Evolutionary conservation across 2,888 invertebrate species (phyloP).

Genomic region (Drosophila macrothrix): DNA sequence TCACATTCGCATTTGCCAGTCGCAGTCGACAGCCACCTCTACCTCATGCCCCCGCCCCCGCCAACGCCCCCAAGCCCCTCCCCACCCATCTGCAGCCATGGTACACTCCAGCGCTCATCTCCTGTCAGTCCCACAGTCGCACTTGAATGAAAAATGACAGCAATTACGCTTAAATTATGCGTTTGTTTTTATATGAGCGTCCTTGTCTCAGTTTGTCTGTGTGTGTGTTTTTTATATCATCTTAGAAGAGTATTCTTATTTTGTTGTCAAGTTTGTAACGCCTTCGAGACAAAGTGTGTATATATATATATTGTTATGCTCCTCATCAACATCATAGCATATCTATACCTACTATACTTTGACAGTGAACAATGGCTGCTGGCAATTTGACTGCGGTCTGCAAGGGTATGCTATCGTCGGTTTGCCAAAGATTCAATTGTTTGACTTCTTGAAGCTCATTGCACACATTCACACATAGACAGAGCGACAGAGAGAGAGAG

Average conservation of each 20-base stretch:
- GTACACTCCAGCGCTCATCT: background rate
- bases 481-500: conserved; percentile 5
- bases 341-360: background rate
- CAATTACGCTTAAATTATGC: conserved; percentile 82
- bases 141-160: conserved; percentile 80
- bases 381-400: background rate
- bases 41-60: background rate
- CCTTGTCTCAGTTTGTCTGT: conserved; percentile 60
- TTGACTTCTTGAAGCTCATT: conserved; percentile 74
- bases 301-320: background rate
- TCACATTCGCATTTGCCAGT: conserved; percentile 24
- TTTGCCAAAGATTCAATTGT: conserved; percentile 1
- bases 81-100: background rate
- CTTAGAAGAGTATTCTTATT: background rate
- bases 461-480: conserved; percentile 66
- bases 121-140: conserved; percentile 29
- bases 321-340: background rate
- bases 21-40: conserved; percentile 10
- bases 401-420: background rate
- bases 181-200: conserved; percentile 79
- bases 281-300: background rate
- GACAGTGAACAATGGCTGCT: background rate
- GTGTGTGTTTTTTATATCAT: conserved; percentile 30
- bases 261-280: background rate
- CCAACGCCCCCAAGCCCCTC: background rate